Evolutionary conservation across 2,888 invertebrate species (phyloP), one percentile per base, ranked within the genome.

Genomic region (Eupithecia subfuscata): DNA sequence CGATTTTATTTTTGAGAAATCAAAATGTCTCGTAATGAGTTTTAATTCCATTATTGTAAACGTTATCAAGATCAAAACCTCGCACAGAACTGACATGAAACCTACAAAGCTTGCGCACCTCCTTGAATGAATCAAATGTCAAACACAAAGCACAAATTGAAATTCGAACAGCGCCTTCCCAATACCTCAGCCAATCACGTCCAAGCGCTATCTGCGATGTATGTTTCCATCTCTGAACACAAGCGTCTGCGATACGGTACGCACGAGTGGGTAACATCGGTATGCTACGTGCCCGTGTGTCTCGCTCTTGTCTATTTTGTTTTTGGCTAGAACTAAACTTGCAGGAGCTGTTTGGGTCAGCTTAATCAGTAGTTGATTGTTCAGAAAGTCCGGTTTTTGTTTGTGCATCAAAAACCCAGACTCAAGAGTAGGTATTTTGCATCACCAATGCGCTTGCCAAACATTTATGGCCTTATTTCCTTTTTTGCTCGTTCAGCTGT

Each of bases 211-310:
- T 77, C 70, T 73, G 70, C 75, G 70, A 75, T 73, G 71, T 74
- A 70, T 74, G 69, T 74, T 77, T 75, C 75, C 74, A 74, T 70
- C 74, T 77, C 74, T 65, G 70, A 67, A 70, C 74, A 71, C 69
- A 64, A 69, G 69, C 43, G 72, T 25, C 60, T 71, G 80, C 81
- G 85, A 87, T 87, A 82, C 82, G 80, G 79, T 82, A 84, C 84
- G 89, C 89, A 88, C 89, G 89, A 78, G 73, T 74, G 84, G 78
- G 81, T 84, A 82, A 85, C 84, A 86, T 83, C 65, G 65, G 40
- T 67, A 37, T 80, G 80, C 80, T 84, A 88, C 86, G 86, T 87
- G 87, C 84, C 86, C 78, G 84, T 90, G 84, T 88, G 86, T 88
- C 82, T 70, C 83, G 48, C n/a, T 37, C 34, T 67, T 79, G 72